Evolutionary conservation across 2,888 invertebrate genomes (phyloP), one percentile per base, ranked within the genome.

Genomic region (Periphyllus acericola): DNA sequence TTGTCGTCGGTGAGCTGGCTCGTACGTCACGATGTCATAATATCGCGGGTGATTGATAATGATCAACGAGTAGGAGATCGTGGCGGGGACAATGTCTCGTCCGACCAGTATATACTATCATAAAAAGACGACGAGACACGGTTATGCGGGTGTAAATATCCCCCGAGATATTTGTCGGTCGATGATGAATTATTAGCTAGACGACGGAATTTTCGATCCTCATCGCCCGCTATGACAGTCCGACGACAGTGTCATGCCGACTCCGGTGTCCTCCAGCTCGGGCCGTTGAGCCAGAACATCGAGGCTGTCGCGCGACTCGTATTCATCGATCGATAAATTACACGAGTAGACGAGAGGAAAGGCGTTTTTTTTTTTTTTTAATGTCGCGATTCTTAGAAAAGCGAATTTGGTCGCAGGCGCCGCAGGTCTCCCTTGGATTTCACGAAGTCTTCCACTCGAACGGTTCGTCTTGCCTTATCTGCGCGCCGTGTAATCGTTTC

Each of bases 381-480:
- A 8, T 68, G 40, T 14, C 21, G 9, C 25, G 29, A 36, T n/a
- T n/a, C 52, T 17, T 6, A 4, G 52, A 17, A 52, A 52, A 52
- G 29, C 68, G 29, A 17, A 32, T 60, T 71, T 4, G 17, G 32
- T 71, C 32, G 71, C 4, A 11, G 11, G 21, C 71, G 29, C 71
- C 14, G 29, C n/a, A 29, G 60, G 60, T 60, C 32, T 71, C 32
- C 17, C 0, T 1, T 11, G 78, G 14, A 79, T 55, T 34, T 34
- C 32, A 34, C 52, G 25, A 55, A 21, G 79, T 79, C 34, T 79
- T 79, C 79, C 79, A 55, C 55, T 79, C 34, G 79, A 79, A 79
- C 25, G 79, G 55, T 55, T 6, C 55, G 25, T 34, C 79, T 25
- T 25, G 32, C 14, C 79, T 79, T 79, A 79, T 79, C 79, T 55